Base-by-base conservation (phyloP, 2,113 vertebrate genomes). In the Sphaerodactylus townsendi region DNA sequence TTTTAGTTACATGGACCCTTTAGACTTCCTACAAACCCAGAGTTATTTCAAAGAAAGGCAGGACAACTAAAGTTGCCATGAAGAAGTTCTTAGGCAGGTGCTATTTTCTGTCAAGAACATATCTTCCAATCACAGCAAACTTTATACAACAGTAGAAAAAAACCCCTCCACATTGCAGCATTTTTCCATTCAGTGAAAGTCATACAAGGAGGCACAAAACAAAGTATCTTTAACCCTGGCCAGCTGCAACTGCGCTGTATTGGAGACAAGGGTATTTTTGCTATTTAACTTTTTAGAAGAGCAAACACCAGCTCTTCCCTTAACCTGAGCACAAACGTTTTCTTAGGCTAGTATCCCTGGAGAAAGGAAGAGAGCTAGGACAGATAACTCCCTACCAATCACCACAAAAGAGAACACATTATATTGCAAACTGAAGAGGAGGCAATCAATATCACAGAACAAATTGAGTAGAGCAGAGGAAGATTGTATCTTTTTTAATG, bases 11-110 rank as follows among this genome's bases (percentile, higher is more conserved):
- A 1, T 15, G 79, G 1, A 64, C 53, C 62, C 50, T 59, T 77
- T 69, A 50, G 30, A n/a, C 65, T 72, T 76, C 17, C 70, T 92
- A 75, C 86, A 90, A 79, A 77, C 77, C 62, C 82, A 86, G 1
- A 3, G n/a, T 17, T 33, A 50, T 11, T 64, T 39, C 75, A 82
- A 41, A 85, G 84, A 69, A 44, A 81, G 48, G 28, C 30, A 50
- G 2, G 44, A 21, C 56, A 85, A 11, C 14, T 41, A 37, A 65
- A 74, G 73, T 50, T 62, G 28, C 1, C 28, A 48, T 59, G 64
- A 14, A 79, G 21, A 10, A 10, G 44, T 64, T 64, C 23, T 37
- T n/a, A 46, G 39, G 21, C 28, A 19, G 41, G 19, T 13, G 10
- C 10, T 17, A 15, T 6, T 71, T 77, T 37, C 28, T 62, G 19